Evolutionary conservation across 1,140 invertebrate species (phyloP).

Genomic region (Lordiphosa stackelbergi): DNA sequence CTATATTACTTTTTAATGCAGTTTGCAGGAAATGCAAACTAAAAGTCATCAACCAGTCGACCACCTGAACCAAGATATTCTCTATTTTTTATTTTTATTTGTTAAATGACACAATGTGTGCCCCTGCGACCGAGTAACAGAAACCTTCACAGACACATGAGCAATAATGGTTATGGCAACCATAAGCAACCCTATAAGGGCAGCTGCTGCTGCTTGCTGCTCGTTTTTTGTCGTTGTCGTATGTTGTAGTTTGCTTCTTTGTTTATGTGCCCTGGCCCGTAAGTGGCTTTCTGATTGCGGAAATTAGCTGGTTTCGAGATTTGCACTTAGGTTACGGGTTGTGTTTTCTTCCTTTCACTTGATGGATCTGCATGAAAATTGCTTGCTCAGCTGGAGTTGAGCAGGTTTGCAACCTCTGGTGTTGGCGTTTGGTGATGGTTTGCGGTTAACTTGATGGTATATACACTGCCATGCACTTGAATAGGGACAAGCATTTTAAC

Average conservation of each 20-base stretch:
- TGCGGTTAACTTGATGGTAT: conserved; percentile 53
- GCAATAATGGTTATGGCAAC: conserved; percentile 36
- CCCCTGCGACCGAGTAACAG: conserved; percentile 15
- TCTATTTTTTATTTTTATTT: conserved; percentile 1
- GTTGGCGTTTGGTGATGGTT: conserved; percentile 26
- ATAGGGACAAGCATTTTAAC: too few relatives aligned
- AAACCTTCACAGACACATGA: conserved; percentile 40
- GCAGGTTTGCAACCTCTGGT: conserved; percentile 5
- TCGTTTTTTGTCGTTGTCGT: background rate
- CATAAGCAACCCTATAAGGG: too few relatives aligned
- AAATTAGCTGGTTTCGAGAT: conserved; percentile 61
- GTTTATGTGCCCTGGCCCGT: conserved; percentile 62
- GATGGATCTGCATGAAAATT: conserved; percentile 70
- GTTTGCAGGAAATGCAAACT: too few relatives aligned
- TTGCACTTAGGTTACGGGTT: conserved; percentile 20
- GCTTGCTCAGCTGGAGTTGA: conserved; percentile 31
- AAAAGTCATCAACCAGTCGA: too few relatives aligned
- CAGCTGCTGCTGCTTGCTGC: too few relatives aligned
- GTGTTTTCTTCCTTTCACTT: conserved; percentile 41
- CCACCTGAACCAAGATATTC: too few relatives aligned
- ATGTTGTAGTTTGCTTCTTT: conserved; percentile 37
- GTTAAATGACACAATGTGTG: conserved; percentile 29
- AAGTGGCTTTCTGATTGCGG: conserved; percentile 72
- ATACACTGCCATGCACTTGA: too few relatives aligned
- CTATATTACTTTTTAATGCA: too few relatives aligned